Evolutionary conservation across 1,140 invertebrate species (phyloP).

Genomic region (Ceratina calcarata): DNA sequence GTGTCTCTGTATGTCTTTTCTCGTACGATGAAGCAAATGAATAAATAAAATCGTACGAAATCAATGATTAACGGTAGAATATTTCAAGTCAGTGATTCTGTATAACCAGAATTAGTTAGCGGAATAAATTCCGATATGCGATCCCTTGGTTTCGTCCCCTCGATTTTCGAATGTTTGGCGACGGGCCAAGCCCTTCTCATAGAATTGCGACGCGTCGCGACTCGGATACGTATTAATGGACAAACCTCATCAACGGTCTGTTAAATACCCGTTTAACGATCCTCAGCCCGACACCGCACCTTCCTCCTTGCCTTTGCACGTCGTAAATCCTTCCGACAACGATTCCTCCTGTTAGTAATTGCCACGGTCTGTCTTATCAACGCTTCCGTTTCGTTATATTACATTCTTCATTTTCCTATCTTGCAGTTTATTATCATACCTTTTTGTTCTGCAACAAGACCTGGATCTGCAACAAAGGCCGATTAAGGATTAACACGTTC

Average conservation of each 20-base stretch:
- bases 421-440: too few species aligned
- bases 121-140: slow-evolving; percentile 17
- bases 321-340: slow-evolving; percentile 53
- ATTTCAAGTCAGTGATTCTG: too few species aligned
- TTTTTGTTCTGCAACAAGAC: too few species aligned
- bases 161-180: slow-evolving; percentile 43
- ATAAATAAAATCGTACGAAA: too few species aligned
- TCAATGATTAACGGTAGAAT: too few species aligned
- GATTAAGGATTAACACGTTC: too few species aligned
- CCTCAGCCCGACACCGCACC: slow-evolving; percentile 13
- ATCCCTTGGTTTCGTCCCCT: neutral
- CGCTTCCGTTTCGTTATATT: too few species aligned
- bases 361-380: too few species aligned
- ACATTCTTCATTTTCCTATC: neutral
- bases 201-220: slow-evolving; percentile 33
- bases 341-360: slow-evolving; percentile 8
- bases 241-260: slow-evolving; percentile 58
- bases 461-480: too few species aligned
- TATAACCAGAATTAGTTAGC: slow-evolving; percentile 8
- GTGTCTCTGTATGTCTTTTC: too few species aligned
- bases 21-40: too few species aligned
- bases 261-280: slow-evolving; percentile 52
- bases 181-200: slow-evolving; percentile 37
- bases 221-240: slow-evolving; percentile 65
- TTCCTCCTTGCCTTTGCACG: slow-evolving; percentile 41